These are phyloP conservation scores for Psilanteris sp. DNA, from an alignment of 1,140 invertebrate genomes.

Conservation along the genomic window DNA sequence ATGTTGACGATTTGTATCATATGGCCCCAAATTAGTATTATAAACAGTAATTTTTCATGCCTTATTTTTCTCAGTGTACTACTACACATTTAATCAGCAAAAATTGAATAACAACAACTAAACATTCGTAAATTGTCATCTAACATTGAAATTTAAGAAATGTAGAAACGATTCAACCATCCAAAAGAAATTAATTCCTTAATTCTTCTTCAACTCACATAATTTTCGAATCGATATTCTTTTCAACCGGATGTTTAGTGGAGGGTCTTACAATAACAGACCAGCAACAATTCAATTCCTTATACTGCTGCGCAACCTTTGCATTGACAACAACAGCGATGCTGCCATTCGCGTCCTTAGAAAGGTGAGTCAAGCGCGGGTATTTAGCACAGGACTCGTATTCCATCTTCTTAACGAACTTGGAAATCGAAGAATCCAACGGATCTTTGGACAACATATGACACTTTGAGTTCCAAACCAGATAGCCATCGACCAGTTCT, in stretches of 20 bases:
- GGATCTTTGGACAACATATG: constrained; percentile 85
- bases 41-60: no score
- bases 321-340: constrained; percentile 68
- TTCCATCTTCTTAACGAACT: constrained; percentile 81
- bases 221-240: constrained; percentile 76
- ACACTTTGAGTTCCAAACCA: constrained; percentile 86
- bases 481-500: constrained; percentile 78
- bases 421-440: constrained; percentile 83
- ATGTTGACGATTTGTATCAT: no score
- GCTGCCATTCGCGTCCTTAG: constrained; percentile 70
- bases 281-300: constrained; percentile 80
- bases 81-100: no score
- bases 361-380: constrained; percentile 78
- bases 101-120: no score
- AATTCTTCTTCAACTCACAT: no score
- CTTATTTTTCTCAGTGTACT: no score
- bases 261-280: constrained; percentile 74
- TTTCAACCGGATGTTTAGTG: constrained; percentile 38
- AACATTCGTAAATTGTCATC: no score
- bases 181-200: no score
- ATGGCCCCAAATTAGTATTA: no score
- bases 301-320: constrained; percentile 65
- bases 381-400: constrained; percentile 81
- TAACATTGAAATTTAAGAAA: no score
- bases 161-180: no score